Base-by-base conservation (phyloP, 2,888 invertebrate species). In the Tanypteryx hageni region DNA sequence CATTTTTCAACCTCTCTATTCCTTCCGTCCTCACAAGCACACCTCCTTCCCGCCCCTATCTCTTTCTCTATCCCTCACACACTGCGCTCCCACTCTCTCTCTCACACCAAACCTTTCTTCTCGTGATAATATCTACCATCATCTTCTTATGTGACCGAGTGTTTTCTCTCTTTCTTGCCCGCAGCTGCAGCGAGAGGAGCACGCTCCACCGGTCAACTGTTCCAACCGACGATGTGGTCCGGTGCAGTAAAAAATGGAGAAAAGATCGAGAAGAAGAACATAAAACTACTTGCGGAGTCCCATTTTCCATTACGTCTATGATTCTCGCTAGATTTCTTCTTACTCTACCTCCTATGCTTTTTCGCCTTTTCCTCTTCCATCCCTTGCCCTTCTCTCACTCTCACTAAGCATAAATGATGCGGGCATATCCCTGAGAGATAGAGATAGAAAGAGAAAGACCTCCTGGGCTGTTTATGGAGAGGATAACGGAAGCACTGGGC, bases 131-230 rank as follows among this genome's bases (percentile, higher is more conserved):
- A 76, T 76, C 76, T 22, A 76, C 22, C 10, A 76, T 22, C 76
- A 76, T 76, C 76, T 22, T 76, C 27, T 76, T 27, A 76, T 76
- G 76, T 22, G 68, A 22, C n/a, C 68, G 8, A n/a, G 9, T 68
- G 68, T 68, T 22, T 68, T 76, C 27, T 27, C n/a, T 68, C 68
- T 68, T 22, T 76, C 76, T 27, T n/a, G 8, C 22, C 76, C 76
- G 22, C 76, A 76, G 76, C 76, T 76, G 76, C 76, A 76, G 22
- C 22, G 68, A 14, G 64, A 64, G n/a, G 16, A 64, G 76, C 76
- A 76, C 76, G 76, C 76, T 76, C 27, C 76, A 27, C 22, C 76
- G 4, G 22, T 27, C 76, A 27, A 76, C 76, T 8, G 22, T 27
- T 64, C 64, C n/a, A 22, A n/a, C 27, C 76, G 22, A 76, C 76